phyloP scores from a whole-genome alignment of 1,140 invertebrate species.

The Drosophila orosa region DNA sequence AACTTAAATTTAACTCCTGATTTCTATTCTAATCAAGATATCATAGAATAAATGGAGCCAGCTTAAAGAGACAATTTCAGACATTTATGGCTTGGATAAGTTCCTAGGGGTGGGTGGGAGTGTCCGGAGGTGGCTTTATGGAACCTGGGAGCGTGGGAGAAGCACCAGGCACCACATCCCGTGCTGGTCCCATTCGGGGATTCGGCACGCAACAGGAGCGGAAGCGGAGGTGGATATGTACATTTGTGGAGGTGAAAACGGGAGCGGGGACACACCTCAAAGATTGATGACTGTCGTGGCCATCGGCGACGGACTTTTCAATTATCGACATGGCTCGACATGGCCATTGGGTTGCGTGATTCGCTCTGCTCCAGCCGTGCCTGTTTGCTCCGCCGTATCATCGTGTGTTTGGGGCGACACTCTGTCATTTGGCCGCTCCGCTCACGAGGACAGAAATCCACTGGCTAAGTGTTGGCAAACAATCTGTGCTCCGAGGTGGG shows the following conservation, averaged over 20 bases:
- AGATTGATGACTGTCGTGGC: conserved; percentile 73
- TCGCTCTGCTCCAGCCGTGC: conserved; percentile 48
- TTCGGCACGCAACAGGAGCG: conserved; percentile 26
- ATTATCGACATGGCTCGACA: conserved; percentile 62
- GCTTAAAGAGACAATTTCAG: not conserved
- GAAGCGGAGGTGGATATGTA: conserved; percentile 21
- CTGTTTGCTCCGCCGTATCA: conserved; percentile 2
- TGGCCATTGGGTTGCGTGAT: conserved; percentile 67
- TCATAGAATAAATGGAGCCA: not conserved
- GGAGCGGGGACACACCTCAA: conserved; percentile 57
- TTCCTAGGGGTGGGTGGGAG: conserved; percentile 7
- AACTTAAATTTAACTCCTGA: too few relatives aligned
- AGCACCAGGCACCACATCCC: conserved; percentile 14
- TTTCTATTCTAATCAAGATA: too few relatives aligned
- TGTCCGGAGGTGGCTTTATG: conserved; percentile 3
- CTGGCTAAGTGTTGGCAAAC: conserved; percentile 66
- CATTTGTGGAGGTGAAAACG: conserved; percentile 14
- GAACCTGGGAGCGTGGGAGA: conserved; percentile 4
- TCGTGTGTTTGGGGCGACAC: conserved; percentile 48
- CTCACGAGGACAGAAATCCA: conserved; percentile 36
- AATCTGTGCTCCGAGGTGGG: conserved; percentile 3
- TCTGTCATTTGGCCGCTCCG: conserved; percentile 53
- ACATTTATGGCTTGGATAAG: not conserved
- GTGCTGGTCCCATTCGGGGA: conserved; percentile 22
- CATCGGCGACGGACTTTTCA: conserved; percentile 51